Conservation (phyloP, 2,797 vertebrate genomes). For the Poeciliopsis paucimaculata region DNA sequence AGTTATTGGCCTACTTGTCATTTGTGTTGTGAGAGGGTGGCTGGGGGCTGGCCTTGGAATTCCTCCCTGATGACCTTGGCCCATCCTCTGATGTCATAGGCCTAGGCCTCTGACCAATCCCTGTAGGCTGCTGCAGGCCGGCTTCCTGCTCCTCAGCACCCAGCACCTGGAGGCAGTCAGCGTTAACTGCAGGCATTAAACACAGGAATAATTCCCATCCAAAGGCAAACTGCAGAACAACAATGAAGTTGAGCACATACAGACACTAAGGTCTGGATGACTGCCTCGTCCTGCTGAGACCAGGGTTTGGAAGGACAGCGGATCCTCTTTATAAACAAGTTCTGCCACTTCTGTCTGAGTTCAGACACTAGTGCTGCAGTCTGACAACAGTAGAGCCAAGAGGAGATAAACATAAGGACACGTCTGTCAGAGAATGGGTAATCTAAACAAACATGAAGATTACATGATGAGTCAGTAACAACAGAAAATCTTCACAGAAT, state of each 20-base stretch:
- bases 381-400: conserved; percentile 66
- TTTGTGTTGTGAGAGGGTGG: not conserved
- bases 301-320: conserved; percentile 87
- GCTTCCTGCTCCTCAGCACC: conserved; percentile 86
- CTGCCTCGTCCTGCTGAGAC: conserved; percentile 88
- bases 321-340: conserved; percentile 89
- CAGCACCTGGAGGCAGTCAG: conserved; percentile 74
- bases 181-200: conserved; percentile 1
- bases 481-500: not conserved
- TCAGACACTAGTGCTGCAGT: conserved; percentile 85
- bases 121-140: conserved; percentile 91
- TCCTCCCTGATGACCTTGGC: conserved; percentile 21
- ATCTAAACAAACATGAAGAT: not conserved
- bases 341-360: conserved; percentile 94
- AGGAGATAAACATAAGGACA: not conserved
- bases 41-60: conserved; percentile 22
- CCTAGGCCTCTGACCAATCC: conserved; percentile 92
- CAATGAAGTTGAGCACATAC: conserved; percentile 51
- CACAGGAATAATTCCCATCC: not conserved
- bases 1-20: conserved; percentile 38
- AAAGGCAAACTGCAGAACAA: not conserved
- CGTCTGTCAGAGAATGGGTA: not conserved
- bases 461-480: not conserved
- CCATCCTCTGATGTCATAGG: conserved; percentile 62
- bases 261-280: conserved; percentile 84